These are phyloP conservation scores for Rafetus swinhoei DNA, from an alignment of 2,113 vertebrate genomes.

Conservation along the genomic window DNA sequence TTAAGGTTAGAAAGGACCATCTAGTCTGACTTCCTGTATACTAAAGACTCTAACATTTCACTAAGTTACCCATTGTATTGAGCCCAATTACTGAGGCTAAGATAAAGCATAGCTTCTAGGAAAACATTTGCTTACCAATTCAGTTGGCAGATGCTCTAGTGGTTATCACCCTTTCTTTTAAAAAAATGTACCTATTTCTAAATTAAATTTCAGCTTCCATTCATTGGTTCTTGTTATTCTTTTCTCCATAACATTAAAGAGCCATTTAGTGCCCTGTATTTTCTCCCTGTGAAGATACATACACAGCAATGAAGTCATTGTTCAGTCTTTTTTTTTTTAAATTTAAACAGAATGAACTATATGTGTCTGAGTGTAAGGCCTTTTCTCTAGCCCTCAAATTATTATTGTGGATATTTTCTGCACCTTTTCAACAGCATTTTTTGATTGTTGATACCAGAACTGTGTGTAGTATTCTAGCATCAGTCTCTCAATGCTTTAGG, in stretches of 20 bases:
- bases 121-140: background rate
- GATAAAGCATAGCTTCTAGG: background rate
- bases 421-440: background rate
- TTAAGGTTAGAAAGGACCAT: background rate
- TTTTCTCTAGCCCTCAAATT: background rate
- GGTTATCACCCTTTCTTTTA: background rate
- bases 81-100: background rate
- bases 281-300: background rate
- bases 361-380: background rate
- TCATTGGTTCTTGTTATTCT: background rate
- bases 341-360: background rate
- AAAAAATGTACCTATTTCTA: background rate
- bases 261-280: background rate
- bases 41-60: background rate
- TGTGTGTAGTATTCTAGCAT: background rate
- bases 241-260: background rate
- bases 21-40: background rate
- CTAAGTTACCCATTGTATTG: background rate
- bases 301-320: background rate
- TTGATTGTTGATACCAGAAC: background rate
- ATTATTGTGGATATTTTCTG: background rate
- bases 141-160: background rate
- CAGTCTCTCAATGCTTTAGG: background rate
- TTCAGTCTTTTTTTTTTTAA: background rate
- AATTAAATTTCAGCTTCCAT: background rate